Percentiles rank a stretch among this genome's conserved stretches.
These are phyloP conservation scores for Mamestra brassicae DNA, from an alignment of 2,888 invertebrate species.

Conservation along the genomic window DNA sequence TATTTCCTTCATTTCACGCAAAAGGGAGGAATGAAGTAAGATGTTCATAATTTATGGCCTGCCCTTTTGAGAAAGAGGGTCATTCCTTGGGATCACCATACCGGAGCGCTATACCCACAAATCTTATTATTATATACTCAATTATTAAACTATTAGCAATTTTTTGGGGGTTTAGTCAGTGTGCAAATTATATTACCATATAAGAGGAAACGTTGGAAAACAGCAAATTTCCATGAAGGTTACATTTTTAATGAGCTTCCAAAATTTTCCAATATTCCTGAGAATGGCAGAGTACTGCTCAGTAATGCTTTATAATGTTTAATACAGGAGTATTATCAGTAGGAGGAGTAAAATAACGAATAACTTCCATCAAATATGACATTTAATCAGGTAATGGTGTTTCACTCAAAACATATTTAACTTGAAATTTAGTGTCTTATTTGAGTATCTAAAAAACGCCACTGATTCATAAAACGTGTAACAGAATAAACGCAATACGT, in stretches of 20 bases:
- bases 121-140: not conserved
- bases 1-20: slow-evolving; percentile 12
- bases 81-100: not conserved
- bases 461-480: not conserved
- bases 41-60: not conserved
- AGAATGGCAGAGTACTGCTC: not conserved
- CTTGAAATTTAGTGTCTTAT: no score
- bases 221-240: not conserved
- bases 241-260: not conserved
- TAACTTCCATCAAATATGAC: no score
- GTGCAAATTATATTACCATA: not conserved
- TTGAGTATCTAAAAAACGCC: not conserved
- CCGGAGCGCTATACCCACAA: not conserved
- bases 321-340: not conserved
- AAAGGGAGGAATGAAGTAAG: not conserved
- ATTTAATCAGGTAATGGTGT: not conserved
- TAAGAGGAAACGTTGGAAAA: not conserved
- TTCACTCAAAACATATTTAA: not conserved
- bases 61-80: not conserved
- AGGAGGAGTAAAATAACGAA: not conserved
- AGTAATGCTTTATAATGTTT: not conserved
- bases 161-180: not conserved
- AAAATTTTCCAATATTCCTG: not conserved
- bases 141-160: no score
- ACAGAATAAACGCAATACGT: no score